These are phyloP conservation scores for Thalpophila matura DNA, from an alignment of 2,888 invertebrate genomes.

Conservation along the genomic window DNA sequence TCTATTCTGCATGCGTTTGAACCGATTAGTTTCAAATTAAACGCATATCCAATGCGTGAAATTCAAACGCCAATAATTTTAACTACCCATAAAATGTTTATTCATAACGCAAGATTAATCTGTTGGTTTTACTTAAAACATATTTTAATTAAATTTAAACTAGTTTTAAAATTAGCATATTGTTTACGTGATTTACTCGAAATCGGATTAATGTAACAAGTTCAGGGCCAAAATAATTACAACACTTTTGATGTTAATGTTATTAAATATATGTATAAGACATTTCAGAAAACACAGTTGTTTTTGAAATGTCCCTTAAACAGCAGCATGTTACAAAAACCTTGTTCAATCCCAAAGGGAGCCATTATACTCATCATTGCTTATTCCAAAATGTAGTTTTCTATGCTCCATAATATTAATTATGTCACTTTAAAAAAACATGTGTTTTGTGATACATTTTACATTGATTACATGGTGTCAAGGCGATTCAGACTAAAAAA, in stretches of 20 bases:
- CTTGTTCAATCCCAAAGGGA: no score
- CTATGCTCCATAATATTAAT: no score
- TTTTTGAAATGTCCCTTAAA: no score
- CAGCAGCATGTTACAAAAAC: no score
- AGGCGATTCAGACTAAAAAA: no score
- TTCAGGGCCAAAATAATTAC: conserved; percentile 36
- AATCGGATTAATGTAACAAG: conserved; percentile 18
- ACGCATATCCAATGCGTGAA: conserved; percentile 18
- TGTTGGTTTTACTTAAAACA: conserved; percentile 34
- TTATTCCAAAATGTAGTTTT: no score
- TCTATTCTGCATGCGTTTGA: background rate
- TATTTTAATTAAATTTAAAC: conserved; percentile 32
- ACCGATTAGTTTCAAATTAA: conserved; percentile 19
- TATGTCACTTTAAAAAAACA: no score
- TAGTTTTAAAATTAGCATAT: conserved; percentile 45
- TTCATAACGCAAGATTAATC: conserved; percentile 42
- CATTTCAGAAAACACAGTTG: no score
- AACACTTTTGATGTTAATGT: conserved; percentile 13
- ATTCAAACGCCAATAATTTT: conserved; percentile 6
- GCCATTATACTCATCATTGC: no score
- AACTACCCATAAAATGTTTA: conserved; percentile 38
- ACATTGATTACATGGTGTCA: no score
- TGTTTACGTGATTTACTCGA: conserved; percentile 45
- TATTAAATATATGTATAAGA: no score
- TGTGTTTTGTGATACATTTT: no score